These are phyloP conservation scores for Coryphaenoides rupestris DNA, from an alignment of 2,113 vertebrate species.

Conservation along the genomic window DNA sequence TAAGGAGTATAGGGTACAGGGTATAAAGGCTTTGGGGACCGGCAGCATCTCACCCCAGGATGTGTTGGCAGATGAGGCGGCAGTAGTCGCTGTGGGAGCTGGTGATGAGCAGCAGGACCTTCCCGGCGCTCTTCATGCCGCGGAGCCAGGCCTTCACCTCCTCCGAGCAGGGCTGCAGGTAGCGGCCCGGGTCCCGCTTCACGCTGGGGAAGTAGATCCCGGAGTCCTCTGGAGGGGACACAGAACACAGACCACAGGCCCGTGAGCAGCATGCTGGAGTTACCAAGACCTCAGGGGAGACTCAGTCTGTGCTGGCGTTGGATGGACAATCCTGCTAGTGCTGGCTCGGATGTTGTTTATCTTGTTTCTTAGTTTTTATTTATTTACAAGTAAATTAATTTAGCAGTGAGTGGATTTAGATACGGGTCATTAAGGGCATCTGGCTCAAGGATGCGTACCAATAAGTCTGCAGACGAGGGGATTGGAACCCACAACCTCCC, in stretches of 20 bases:
- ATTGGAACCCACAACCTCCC: too few relatives aligned
- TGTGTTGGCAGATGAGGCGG: constrained; percentile 86
- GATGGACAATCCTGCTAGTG: neutral
- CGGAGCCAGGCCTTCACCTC: constrained; percentile 87
- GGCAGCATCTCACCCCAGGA: constrained; percentile 80
- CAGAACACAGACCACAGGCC: neutral
- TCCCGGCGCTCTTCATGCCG: constrained; percentile 83
- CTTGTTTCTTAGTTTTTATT: too few relatives aligned
- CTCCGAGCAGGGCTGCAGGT: constrained; percentile 84
- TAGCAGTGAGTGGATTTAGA: too few relatives aligned
- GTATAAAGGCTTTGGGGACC: neutral
- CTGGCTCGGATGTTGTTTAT: too few relatives aligned
- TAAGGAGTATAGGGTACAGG: neutral
- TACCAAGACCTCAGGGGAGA: too few relatives aligned
- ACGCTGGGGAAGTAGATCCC: constrained; percentile 91
- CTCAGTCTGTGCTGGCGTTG: too few relatives aligned
- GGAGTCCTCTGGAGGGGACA: constrained; percentile 76
- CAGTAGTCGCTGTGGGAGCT: constrained; percentile 97
- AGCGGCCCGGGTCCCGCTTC: constrained; percentile 84
- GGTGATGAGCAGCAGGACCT: constrained; percentile 88
- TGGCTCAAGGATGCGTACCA: too few relatives aligned
- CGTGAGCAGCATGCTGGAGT: too few relatives aligned
- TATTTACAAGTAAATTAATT: too few relatives aligned
- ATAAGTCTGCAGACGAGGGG: too few relatives aligned
- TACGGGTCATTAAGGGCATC: too few relatives aligned